Evolutionary conservation across 2,888 invertebrate genomes (phyloP).

Genomic region (Campoplex capitator): DNA sequence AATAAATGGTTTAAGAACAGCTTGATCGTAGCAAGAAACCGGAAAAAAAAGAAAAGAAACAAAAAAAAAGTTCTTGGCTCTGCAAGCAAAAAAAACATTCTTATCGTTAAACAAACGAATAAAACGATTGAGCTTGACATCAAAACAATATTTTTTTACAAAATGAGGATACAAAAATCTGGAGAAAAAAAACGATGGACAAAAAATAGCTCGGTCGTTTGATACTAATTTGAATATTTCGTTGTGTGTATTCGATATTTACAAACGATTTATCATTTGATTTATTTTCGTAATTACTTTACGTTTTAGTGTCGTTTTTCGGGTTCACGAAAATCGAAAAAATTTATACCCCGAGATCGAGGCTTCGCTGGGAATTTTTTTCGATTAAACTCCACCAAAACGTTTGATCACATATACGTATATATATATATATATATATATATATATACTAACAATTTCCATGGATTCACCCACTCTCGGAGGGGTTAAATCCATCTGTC

Average conservation of each 20-base stretch:
- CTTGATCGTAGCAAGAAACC: neutral
- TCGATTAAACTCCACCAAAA: slow-evolving; percentile 18
- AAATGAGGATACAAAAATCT: neutral
- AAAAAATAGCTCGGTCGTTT: neutral
- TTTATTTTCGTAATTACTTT: neutral
- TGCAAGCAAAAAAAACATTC: neutral
- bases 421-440: slow-evolving; percentile 3
- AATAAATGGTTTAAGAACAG: neutral
- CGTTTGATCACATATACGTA: neutral
- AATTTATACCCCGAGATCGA: slow-evolving; percentile 9
- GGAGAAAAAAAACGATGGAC: neutral
- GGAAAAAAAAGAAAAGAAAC: too few relatives aligned
- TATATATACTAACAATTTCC: slow-evolving; percentile 13
- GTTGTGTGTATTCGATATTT: too few relatives aligned
- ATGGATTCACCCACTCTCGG: slow-evolving; percentile 35
- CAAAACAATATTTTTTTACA: neutral
- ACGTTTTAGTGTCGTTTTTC: slow-evolving; percentile 11
- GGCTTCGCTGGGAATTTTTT: neutral
- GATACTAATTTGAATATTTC: neutral
- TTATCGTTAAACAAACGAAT: too few relatives aligned
- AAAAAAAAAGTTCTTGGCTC: neutral
- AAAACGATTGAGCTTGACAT: too few relatives aligned
- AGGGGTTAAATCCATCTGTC: slow-evolving; percentile 72
- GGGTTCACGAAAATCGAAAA: neutral
- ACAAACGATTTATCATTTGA: too few relatives aligned